Conservation (phyloP, 2,797 vertebrate species). For the Coendou prehensilis region DNA sequence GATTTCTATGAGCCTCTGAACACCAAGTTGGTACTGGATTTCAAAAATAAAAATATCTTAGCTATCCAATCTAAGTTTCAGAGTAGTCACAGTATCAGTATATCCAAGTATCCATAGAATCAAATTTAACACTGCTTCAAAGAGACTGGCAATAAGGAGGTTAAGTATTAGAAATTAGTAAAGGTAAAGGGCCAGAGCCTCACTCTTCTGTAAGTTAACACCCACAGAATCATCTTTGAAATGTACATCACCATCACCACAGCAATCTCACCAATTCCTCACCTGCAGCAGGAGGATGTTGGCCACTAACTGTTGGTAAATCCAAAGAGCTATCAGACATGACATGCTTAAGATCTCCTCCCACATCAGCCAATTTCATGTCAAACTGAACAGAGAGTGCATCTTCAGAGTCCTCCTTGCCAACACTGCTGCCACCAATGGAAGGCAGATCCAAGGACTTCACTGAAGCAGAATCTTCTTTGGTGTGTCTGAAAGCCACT, state of each 20-base stretch:
- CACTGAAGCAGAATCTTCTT: slow-evolving; percentile 98
- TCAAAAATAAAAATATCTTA: slow-evolving; percentile 83
- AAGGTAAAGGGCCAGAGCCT: slow-evolving; percentile 81
- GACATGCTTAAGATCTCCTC: slow-evolving; percentile 99
- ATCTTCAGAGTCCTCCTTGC: slow-evolving; percentile 99
- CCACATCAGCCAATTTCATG: slow-evolving; percentile 99
- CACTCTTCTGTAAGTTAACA: slow-evolving; percentile 82
- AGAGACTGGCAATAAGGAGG: slow-evolving; percentile 81
- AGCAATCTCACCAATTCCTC: slow-evolving; percentile 99
- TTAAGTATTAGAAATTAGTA: slow-evolving; percentile 73
- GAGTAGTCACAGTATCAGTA: slow-evolving; percentile 32
- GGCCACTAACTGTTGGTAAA: slow-evolving; percentile 97
- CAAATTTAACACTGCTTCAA: slow-evolving; percentile 78
- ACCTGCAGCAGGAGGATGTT: slow-evolving; percentile 99
- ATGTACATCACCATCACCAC: slow-evolving; percentile 91
- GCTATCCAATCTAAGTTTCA: slow-evolving; percentile 79
- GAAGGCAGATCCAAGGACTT: slow-evolving; percentile 99
- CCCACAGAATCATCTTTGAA: slow-evolving; percentile 76
- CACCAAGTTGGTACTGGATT: slow-evolving; percentile 59
- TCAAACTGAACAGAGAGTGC: slow-evolving; percentile 98
- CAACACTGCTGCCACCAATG: slow-evolving; percentile 97
- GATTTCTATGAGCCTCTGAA: slow-evolving; percentile 77
- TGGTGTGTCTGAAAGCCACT: slow-evolving; percentile 95
- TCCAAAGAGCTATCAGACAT: slow-evolving; percentile 99
- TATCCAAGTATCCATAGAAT: slow-evolving; percentile 68